Conservation (phyloP, 1,140 invertebrate genomes). For the Drosophila athabasca region DNA sequence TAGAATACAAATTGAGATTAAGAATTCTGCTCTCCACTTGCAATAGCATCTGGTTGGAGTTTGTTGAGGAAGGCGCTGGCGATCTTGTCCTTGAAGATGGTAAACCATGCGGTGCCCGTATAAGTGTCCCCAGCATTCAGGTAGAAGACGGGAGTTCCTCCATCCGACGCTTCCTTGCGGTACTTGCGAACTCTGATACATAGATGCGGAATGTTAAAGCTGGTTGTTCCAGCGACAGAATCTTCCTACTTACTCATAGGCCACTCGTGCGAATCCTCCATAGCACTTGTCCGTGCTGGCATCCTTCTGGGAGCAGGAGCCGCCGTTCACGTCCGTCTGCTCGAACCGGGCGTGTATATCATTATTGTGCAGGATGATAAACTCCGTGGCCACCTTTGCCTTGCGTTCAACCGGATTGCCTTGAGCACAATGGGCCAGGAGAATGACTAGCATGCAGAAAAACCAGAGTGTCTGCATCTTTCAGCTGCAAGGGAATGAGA, state of each 20-base stretch:
- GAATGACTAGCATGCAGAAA: background rate
- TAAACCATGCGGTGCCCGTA: constrained; percentile 93
- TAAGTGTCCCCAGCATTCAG: constrained; percentile 95
- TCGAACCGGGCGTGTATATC: constrained; percentile 95
- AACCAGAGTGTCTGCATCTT: constrained; percentile 29
- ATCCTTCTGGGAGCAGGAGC: constrained; percentile 86
- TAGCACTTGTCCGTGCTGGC: constrained; percentile 87
- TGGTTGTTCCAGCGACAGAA: background rate
- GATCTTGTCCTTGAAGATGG: constrained; percentile 90
- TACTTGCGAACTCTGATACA: constrained; percentile 85
- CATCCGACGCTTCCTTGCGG: constrained; percentile 84
- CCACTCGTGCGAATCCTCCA: constrained; percentile 91
- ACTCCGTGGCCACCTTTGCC: constrained; percentile 76
- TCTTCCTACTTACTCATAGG: constrained; percentile 85
- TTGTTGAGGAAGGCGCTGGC: constrained; percentile 90
- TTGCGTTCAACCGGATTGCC: constrained; percentile 35
- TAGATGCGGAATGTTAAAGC: too few relatives aligned
- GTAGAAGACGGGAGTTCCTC: constrained; percentile 87
- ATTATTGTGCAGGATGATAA: constrained; percentile 93
- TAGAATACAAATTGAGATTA: background rate
- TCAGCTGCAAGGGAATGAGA: background rate
- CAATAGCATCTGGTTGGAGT: constrained; percentile 91
- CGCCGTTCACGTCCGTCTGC: constrained; percentile 88
- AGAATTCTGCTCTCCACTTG: constrained; percentile 84
- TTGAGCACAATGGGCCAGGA: background rate